These are phyloP conservation scores for Paracyclopina nana DNA, from an alignment of 1,140 invertebrate genomes.

Conservation along the genomic window DNA sequence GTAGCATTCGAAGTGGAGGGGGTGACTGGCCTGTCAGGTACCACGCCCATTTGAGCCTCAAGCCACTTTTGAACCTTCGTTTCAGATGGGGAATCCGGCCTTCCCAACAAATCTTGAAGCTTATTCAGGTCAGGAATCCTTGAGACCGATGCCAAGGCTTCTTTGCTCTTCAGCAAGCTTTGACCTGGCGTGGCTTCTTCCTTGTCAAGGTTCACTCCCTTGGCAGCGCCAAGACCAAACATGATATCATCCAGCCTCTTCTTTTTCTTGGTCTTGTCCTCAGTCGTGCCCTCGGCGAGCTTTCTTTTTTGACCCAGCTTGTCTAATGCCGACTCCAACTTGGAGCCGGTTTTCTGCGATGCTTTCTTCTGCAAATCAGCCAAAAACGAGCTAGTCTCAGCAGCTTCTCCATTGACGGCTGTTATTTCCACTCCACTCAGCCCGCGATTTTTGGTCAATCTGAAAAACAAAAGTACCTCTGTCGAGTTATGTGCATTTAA, in stretches of 20 bases:
- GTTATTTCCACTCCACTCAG: constrained; percentile 4
- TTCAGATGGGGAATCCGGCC: constrained; percentile 1
- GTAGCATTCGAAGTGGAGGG: neutral
- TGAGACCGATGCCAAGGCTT: too few relatives aligned
- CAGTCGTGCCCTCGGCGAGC: constrained; percentile 7
- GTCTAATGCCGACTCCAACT: constrained; percentile 14
- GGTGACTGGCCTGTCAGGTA: constrained; percentile 12
- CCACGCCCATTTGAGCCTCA: constrained; percentile 15
- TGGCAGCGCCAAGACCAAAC: constrained; percentile 13
- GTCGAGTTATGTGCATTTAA: too few relatives aligned
- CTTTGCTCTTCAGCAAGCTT: neutral
- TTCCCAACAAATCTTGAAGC: constrained; percentile 12
- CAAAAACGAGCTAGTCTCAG: neutral
- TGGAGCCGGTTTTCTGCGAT: neutral
- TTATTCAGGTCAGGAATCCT: constrained; percentile 14
- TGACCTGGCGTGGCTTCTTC: neutral
- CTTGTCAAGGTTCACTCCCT: constrained; percentile 13
- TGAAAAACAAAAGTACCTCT: too few relatives aligned
- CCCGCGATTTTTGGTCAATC: too few relatives aligned
- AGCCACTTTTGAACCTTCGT: constrained; percentile 17
- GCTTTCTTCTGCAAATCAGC: neutral
- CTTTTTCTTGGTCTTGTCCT: constrained; percentile 17
- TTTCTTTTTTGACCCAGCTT: constrained; percentile 15
- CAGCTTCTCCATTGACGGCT: neutral
- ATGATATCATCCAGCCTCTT: constrained; percentile 16